Base-by-base conservation (phyloP, 2,113 vertebrate species). In the Propithecus coquereli region DNA sequence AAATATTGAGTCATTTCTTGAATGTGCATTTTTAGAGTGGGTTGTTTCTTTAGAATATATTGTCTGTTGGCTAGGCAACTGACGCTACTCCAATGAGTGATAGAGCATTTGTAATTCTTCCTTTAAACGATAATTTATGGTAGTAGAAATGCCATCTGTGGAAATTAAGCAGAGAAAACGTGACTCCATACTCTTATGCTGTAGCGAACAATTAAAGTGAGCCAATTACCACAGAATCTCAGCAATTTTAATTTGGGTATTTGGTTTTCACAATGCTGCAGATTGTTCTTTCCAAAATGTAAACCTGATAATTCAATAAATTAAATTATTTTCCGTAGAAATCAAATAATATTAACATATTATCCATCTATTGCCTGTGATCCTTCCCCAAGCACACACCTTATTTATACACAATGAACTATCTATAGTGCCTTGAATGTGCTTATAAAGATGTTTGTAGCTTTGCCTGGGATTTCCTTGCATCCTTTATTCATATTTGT, bases 41-140 rank as follows among this genome's bases (percentile, higher is more conserved):
- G 32, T 34, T 4, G 8, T 66, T 79, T 32, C 34, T 45, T 5
- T 57, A 43, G 25, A 50, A 10, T 25, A 12, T n/a, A 40, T 25
- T 50, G 16, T 74, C 6, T 52, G 1, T 57, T 6, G 8, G 2
- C 1, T 57, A 18, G 12, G 22, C 4, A 70, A 34, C 0, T 50
- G 17, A 40, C 37, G 30, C 7, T 63, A 18, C 6, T 34, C 2
- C 87, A 30, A 34, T 34, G 65, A 80, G 6, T 45, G 11, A 14
- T 7, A 27, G 1, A 14, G 34, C 16, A 63, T 66, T 52, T 68
- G 45, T 5, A 50, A 52, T 32, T 47, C 25, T 63, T 43, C 52
- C 23, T 71, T 43, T 45, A 52, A 52, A 79, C 71, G 25, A 27
- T 34, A 5, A 86, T 63, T 47, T 86, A 5, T 45, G 45, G 85